Percentiles rank a stretch among this genome's conserved stretches.
phyloP scores from a whole-genome alignment of 1,140 invertebrate genomes.

The Tetragonula clypearis region DNA sequence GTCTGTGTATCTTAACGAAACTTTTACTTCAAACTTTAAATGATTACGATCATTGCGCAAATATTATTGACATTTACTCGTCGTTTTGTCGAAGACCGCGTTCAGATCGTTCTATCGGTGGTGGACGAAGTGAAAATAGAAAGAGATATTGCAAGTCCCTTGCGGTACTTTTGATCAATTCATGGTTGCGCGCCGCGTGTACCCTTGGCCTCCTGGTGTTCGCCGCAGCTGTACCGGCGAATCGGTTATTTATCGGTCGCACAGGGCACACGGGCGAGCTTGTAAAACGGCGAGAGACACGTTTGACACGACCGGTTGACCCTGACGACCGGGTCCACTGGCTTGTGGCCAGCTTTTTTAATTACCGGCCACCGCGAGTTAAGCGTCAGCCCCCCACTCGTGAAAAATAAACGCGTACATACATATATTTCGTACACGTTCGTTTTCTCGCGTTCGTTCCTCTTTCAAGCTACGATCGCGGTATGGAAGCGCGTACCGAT shows the following conservation, averaged over 20 bases:
- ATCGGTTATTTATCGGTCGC: conserved; percentile 57
- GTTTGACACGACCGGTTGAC: conserved; percentile 48
- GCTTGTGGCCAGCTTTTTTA: conserved; percentile 14
- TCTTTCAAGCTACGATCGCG: neutral
- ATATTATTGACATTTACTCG: neutral
- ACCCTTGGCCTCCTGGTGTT: conserved; percentile 9
- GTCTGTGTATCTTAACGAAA: neutral
- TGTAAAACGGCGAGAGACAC: conserved; percentile 22
- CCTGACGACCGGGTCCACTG: conserved; percentile 32
- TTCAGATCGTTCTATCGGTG: neutral
- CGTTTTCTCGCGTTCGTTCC: conserved; percentile 1
- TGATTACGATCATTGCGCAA: neutral
- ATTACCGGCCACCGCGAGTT: conserved; percentile 5
- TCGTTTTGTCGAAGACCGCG: neutral
- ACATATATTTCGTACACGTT: conserved; percentile 15
- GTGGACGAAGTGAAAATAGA: neutral
- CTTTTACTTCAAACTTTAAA: neutral
- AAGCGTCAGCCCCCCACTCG: neutral
- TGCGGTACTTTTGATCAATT: conserved; percentile 52
- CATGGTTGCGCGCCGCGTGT: conserved; percentile 3
- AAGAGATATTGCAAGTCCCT: conserved; percentile 47
- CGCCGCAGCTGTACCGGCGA: conserved; percentile 26
- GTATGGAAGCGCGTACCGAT: neutral
- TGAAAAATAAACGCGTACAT: neutral
- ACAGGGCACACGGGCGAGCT: conserved; percentile 17